phyloP scores from a whole-genome alignment of 2,888 invertebrate genomes.

The Ormia ochracea region DNA sequence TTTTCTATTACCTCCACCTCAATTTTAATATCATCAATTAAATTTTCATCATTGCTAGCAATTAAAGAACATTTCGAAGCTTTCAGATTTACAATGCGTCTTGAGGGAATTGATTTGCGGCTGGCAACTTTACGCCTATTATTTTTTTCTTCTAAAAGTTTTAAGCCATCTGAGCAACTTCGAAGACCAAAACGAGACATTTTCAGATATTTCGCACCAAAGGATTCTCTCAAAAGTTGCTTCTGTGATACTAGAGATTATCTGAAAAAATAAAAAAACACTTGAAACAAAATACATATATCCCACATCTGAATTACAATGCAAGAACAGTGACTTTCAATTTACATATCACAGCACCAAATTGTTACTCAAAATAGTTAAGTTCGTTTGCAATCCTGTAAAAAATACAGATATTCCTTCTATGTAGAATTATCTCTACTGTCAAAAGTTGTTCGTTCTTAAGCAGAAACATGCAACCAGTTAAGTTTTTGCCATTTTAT shows the following conservation, averaged over 20 bases:
- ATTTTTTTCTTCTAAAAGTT: conserved; percentile 67
- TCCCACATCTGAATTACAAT: no score
- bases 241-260: background rate
- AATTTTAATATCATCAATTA: conserved; percentile 57
- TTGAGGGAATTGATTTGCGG: conserved; percentile 51
- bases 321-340: no score
- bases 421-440: no score
- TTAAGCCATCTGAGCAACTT: conserved; percentile 68
- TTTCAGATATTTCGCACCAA: conserved; percentile 36
- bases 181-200: conserved; percentile 74
- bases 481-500: no score
- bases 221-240: background rate
- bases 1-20: conserved; percentile 60
- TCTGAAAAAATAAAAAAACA: conserved; percentile 14
- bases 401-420: no score
- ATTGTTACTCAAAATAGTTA: no score
- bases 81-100: conserved; percentile 57
- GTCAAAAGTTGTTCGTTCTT: no score
- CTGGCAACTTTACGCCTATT: conserved; percentile 60
- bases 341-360: no score
- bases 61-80: conserved; percentile 20
- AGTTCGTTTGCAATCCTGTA: no score
- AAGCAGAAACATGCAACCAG: no score
- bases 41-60: conserved; percentile 42
- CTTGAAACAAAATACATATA: no score